A percentile compares a stretch with the other conserved stretches of the same genome.
phyloP scores from a whole-genome alignment of 2,797 vertebrate species.

The Borostomias antarcticus region DNA sequence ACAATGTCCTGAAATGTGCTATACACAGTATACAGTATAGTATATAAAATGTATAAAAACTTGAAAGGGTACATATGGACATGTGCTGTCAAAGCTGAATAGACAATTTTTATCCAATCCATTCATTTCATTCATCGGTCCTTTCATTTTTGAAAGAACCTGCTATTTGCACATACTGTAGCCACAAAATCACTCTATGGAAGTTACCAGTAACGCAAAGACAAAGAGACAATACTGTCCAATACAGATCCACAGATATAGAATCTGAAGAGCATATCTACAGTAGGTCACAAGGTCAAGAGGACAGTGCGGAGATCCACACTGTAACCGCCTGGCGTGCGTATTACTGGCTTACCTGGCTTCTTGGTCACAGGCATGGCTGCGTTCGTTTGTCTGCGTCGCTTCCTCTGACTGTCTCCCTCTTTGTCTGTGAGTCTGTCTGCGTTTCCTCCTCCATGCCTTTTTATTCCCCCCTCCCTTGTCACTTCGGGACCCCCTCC shows the following conservation, averaged over 20 bases:
- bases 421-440: slow-evolving; percentile 61
- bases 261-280: background rate
- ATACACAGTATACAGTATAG: background rate
- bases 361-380: slow-evolving; percentile 78
- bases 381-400: slow-evolving; percentile 42
- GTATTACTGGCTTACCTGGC: slow-evolving; percentile 67
- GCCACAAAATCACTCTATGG: background rate
- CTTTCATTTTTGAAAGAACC: too few relatives aligned
- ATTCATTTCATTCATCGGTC: too few relatives aligned
- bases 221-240: background rate
- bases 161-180: too few relatives aligned
- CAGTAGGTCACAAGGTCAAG: background rate
- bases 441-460: slow-evolving; percentile 57
- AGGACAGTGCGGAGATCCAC: background rate
- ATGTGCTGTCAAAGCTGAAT: background rate
- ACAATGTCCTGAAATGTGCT: too few relatives aligned
- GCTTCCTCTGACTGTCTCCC: slow-evolving; percentile 59
- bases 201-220: too few relatives aligned
- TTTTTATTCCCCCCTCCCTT: slow-evolving; percentile 65
- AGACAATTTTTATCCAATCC: background rate
- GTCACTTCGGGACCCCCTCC: slow-evolving; percentile 30
- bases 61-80: background rate
- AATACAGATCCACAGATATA: background rate
- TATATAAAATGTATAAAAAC: background rate
- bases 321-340: background rate